Evolutionary conservation across 2,888 invertebrate species (phyloP).

Genomic region (Pseudococcus longispinus): DNA sequence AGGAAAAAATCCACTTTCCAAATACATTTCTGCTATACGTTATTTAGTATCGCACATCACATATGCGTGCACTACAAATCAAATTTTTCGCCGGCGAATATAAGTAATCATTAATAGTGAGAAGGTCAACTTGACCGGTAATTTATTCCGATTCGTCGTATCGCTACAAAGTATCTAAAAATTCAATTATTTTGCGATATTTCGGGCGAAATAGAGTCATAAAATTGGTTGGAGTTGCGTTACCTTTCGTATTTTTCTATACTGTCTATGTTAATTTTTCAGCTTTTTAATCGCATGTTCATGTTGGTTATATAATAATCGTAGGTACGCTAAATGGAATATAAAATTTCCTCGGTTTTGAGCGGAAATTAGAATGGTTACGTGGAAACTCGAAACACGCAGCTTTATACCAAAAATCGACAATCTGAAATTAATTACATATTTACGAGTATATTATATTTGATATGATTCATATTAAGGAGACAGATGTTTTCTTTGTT

Average conservation of each 20-base stretch:
- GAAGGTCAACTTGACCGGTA: not conserved
- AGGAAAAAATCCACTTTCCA: not conserved
- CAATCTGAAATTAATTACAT: not conserved
- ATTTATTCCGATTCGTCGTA: not conserved
- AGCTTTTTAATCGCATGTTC: not conserved
- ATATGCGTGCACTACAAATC: not conserved
- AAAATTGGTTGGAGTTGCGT: not conserved
- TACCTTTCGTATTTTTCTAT: not conserved
- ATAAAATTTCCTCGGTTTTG: not conserved
- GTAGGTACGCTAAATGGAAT: not conserved
- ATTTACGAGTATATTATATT: no score
- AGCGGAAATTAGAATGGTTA: not conserved
- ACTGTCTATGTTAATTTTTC: not conserved
- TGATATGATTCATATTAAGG: no score
- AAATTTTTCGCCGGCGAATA: not conserved
- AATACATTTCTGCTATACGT: not conserved
- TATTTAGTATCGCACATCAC: not conserved
- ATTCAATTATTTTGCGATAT: not conserved
- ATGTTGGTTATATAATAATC: not conserved
- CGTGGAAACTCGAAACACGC: not conserved
- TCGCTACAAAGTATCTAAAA: not conserved
- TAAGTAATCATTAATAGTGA: not conserved
- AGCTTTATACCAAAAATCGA: not conserved
- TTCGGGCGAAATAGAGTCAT: not conserved
- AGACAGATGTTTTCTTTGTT: no score